Percentiles rank a stretch among this genome's conserved stretches.
phyloP scores from a whole-genome alignment of 1,140 invertebrate genomes.

The Copidosoma floridanum region DNA sequence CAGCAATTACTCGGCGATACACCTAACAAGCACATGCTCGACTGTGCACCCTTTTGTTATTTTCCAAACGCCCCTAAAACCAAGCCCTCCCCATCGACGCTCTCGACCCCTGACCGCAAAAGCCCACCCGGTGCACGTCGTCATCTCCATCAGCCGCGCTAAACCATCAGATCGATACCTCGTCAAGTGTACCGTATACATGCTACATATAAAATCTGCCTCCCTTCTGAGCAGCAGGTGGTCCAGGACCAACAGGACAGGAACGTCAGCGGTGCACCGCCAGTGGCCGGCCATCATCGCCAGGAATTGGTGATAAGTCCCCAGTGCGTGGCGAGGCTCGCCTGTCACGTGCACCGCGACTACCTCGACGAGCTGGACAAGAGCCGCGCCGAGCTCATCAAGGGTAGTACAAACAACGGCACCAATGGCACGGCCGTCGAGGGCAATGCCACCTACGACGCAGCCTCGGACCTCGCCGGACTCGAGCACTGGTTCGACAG shows the following conservation, averaged over 20 bases:
- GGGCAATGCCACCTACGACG: slow-evolving; percentile 7
- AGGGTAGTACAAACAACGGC: slow-evolving; percentile 16
- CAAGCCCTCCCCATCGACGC: too few species aligned
- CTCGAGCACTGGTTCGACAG: slow-evolving; percentile 52
- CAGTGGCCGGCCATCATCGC: not conserved
- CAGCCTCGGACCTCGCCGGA: slow-evolving; percentile 36
- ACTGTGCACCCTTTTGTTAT: too few species aligned
- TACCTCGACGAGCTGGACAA: slow-evolving; percentile 42
- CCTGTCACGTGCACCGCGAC: slow-evolving; percentile 50
- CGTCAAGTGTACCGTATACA: not conserved
- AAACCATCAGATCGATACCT: too few species aligned
- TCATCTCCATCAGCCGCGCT: too few species aligned
- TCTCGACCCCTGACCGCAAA: too few species aligned
- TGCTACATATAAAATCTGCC: slow-evolving; percentile 1
- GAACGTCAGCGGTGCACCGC: not conserved
- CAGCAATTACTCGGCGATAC: too few species aligned
- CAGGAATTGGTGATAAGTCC: slow-evolving; percentile 40
- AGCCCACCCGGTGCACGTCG: too few species aligned
- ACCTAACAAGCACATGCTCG: too few species aligned
- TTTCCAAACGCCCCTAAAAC: too few species aligned
- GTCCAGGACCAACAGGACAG: slow-evolving; percentile 15
- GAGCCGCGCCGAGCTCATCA: slow-evolving; percentile 39
- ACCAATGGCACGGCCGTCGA: slow-evolving; percentile 15
- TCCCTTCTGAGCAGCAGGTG: slow-evolving; percentile 15
- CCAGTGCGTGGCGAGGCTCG: slow-evolving; percentile 46